phyloP scores from a whole-genome alignment of 2,888 invertebrate species.

The Drosophila anomalata region DNA sequence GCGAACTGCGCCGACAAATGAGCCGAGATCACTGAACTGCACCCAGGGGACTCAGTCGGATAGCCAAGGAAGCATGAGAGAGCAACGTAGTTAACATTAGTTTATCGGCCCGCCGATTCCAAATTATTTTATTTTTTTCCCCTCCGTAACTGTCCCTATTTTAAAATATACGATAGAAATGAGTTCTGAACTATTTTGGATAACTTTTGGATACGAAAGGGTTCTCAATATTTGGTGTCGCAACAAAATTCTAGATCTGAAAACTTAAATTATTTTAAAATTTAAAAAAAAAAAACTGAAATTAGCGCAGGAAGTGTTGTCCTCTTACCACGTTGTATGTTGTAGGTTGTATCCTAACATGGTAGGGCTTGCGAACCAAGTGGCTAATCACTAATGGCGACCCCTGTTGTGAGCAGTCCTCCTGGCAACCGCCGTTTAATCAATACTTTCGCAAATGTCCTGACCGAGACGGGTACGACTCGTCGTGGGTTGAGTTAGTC shows the following conservation, averaged over 20 bases:
- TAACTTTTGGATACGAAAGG: not conserved
- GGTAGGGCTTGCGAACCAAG: too few species aligned
- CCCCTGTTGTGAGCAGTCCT: not conserved
- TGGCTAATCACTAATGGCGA: not conserved
- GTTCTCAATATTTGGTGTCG: not conserved
- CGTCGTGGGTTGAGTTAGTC: constrained; percentile 47
- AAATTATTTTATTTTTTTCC: not conserved
- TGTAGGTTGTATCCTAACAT: too few species aligned
- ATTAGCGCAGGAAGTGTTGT: too few species aligned
- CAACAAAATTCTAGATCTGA: not conserved
- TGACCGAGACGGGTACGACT: not conserved
- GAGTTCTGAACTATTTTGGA: not conserved
- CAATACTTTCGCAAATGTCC: constrained; percentile 17
- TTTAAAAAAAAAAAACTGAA: too few species aligned
- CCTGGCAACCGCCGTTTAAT: constrained; percentile 37
- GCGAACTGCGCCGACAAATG: constrained; percentile 66
- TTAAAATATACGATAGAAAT: not conserved
- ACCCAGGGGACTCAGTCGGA: not conserved
- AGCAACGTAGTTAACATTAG: not conserved
- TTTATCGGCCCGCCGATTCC: not conserved
- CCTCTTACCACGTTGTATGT: too few species aligned
- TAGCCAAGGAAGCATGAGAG: not conserved
- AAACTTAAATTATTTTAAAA: too few species aligned
- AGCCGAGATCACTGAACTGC: constrained; percentile 29
- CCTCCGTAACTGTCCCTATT: not conserved